A percentile compares a stretch with the other conserved stretches of the same genome.
Conservation (phyloP, 2,888 invertebrate genomes). For the Amphipoea lucens region DNA sequence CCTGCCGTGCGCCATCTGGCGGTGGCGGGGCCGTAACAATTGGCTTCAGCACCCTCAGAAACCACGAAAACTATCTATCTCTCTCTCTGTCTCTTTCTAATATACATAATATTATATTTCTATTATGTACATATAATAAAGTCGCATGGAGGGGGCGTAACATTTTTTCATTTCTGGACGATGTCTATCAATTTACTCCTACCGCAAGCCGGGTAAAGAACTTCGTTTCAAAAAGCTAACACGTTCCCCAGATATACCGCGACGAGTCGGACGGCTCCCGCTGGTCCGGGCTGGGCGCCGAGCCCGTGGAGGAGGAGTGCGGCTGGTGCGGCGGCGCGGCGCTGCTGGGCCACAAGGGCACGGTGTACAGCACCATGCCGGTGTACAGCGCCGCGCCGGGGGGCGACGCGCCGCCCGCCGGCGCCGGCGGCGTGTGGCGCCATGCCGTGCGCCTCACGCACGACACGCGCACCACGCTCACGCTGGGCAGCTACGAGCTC, state of each 20-base stretch:
- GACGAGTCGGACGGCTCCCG: constrained; percentile 85
- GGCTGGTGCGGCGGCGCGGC: constrained; percentile 87
- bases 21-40: no score
- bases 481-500: constrained; percentile 94
- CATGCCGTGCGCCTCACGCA: constrained; percentile 79
- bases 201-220: neutral
- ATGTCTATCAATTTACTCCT: neutral
- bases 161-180: neutral
- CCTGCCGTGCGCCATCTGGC: no score
- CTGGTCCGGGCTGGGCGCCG: constrained; percentile 88
- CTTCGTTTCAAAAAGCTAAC: neutral
- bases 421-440: constrained; percentile 83
- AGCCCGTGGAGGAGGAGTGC: constrained; percentile 83
- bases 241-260: constrained; percentile 79
- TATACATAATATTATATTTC: no score
- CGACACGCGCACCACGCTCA: constrained; percentile 87
- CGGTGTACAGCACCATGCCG: constrained; percentile 88
- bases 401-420: constrained; percentile 15
- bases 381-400: constrained; percentile 81
- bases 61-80: no score
- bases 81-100: no score
- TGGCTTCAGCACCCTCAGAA: no score
- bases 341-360: constrained; percentile 79
- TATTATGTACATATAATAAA: no score
- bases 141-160: no score